Conservation (phyloP, 1,140 invertebrate genomes). For the Drosophila sechellia region DNA sequence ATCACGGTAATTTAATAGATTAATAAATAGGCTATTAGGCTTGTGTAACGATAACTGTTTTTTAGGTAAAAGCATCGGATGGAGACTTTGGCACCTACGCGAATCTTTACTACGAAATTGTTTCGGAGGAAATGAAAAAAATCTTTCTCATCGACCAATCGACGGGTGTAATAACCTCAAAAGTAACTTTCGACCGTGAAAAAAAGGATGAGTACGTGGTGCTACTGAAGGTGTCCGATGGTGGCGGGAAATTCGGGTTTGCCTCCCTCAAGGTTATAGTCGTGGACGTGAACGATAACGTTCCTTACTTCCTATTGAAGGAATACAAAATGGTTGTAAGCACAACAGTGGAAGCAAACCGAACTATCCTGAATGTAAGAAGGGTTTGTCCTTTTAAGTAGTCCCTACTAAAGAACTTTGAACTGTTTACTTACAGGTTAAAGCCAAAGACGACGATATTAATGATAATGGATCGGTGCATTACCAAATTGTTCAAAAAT, state of each 20-base stretch:
- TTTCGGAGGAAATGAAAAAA: conserved; percentile 90
- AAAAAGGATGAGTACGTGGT: conserved; percentile 90
- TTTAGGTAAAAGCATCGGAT: conserved; percentile 90
- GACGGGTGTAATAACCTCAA: conserved; percentile 92
- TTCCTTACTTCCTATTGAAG: conserved; percentile 91
- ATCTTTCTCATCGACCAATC: conserved; percentile 91
- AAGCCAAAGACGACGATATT: conserved; percentile 89
- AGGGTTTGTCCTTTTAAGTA: too few relatives aligned
- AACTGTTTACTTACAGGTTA: conserved; percentile 81
- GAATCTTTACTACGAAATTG: conserved; percentile 91
- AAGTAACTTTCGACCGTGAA: conserved; percentile 92
- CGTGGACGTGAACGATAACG: conserved; percentile 94
- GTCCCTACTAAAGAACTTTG: too few relatives aligned
- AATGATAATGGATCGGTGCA: conserved; percentile 88
- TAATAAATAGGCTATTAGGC: not conserved
- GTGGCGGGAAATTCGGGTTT: conserved; percentile 92
- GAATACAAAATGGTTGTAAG: conserved; percentile 92
- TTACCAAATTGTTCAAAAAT: conserved; percentile 90
- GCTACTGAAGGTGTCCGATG: conserved; percentile 93
- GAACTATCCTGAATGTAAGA: conserved; percentile 89
- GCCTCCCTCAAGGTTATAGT: conserved; percentile 92
- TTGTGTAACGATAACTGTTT: not conserved
- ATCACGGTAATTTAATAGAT: conserved; percentile 38
- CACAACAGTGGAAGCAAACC: conserved; percentile 87
- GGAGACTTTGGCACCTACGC: conserved; percentile 93